phyloP scores from a whole-genome alignment of 2,797 vertebrate species.

The Remorina albescens region DNA sequence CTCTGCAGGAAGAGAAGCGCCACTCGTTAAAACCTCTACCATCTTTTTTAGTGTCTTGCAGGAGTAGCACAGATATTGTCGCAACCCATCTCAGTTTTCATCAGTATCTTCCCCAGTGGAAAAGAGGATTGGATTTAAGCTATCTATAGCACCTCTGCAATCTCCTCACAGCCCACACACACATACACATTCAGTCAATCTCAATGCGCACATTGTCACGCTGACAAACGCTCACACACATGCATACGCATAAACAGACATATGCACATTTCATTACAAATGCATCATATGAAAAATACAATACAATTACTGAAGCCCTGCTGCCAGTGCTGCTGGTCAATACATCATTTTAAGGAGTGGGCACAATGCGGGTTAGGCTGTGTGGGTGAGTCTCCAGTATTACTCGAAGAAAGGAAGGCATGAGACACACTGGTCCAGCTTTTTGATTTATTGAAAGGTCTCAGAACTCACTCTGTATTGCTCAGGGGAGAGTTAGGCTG shows the following conservation, averaged over 20 bases:
- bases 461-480: slow-evolving; percentile 60
- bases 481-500: slow-evolving; percentile 52
- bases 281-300: slow-evolving; percentile 69
- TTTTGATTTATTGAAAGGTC: slow-evolving; percentile 76
- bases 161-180: slow-evolving; percentile 55
- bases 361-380: slow-evolving; percentile 14
- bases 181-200: slow-evolving; percentile 35
- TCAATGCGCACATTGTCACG: slow-evolving; percentile 1
- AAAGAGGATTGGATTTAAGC: slow-evolving; percentile 73
- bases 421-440: slow-evolving; percentile 51
- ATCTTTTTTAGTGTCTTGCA: slow-evolving; percentile 59
- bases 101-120: slow-evolving; percentile 72
- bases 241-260: neutral
- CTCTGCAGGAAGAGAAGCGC: slow-evolving; percentile 28
- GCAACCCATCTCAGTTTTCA: slow-evolving; percentile 76
- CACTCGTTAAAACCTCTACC: slow-evolving; percentile 36
- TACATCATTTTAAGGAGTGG: slow-evolving; percentile 56
- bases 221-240: slow-evolving; percentile 18
- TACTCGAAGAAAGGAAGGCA: slow-evolving; percentile 44
- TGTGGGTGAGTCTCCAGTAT: slow-evolving; percentile 37
- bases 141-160: slow-evolving; percentile 70
- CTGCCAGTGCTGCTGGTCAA: slow-evolving; percentile 47
- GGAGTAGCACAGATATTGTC: slow-evolving; percentile 69
- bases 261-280: slow-evolving; percentile 65
- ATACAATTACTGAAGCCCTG: slow-evolving; percentile 55